phyloP scores from a whole-genome alignment of 2,797 vertebrate species.

The Hipposideros larvatus region DNA sequence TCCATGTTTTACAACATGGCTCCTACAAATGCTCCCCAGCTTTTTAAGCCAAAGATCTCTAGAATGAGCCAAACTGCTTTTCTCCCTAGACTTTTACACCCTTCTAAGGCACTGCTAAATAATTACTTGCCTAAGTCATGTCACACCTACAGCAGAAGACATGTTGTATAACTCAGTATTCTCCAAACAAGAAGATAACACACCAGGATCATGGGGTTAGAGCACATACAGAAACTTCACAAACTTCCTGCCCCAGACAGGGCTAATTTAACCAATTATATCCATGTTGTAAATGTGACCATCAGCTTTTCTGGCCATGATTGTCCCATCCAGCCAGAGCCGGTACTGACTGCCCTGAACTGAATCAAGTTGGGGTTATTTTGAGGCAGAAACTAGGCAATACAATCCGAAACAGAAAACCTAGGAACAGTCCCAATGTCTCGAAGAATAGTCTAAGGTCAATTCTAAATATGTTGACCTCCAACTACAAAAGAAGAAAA shows the following conservation, averaged over 20 bases:
- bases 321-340: neutral
- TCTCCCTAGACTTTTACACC: slow-evolving; percentile 44
- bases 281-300: neutral
- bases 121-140: neutral
- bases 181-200: neutral
- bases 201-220: neutral
- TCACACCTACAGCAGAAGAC: neutral
- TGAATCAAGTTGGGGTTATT: neutral
- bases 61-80: slow-evolving; percentile 34
- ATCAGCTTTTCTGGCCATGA: neutral
- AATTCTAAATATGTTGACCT: slow-evolving; percentile 12
- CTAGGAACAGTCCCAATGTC: neutral
- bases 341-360: neutral
- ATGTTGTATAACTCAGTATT: neutral
- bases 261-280: neutral
- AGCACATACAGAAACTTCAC: neutral
- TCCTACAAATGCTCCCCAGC: slow-evolving; percentile 10
- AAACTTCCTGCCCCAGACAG: neutral
- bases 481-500: neutral
- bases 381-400: slow-evolving; percentile 9
- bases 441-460: slow-evolving; percentile 38
- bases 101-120: neutral
- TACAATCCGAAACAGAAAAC: slow-evolving; percentile 16
- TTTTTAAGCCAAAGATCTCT: slow-evolving; percentile 37
- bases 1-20: slow-evolving; percentile 59